phyloP scores from a whole-genome alignment of 2,113 vertebrate genomes.

The cattle (Bos taurus) region ARS-UCD2.0 NC_037332.1:26600001-26600500 shows the following conservation, averaged over 20 bases:
- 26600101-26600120: background rate
- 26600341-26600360: background rate
- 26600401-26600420: background rate
- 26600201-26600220: background rate
- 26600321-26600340: background rate
- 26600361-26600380: background rate
- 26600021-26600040: background rate
- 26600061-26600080: background rate
- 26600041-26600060: background rate
- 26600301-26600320: background rate
- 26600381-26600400: background rate
- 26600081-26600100: background rate
- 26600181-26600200: background rate
- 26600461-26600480: background rate
- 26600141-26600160: constrained; percentile 11
- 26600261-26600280: background rate
- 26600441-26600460: background rate
- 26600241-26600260: background rate
- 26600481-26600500: background rate
- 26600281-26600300: background rate
- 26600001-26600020: background rate
- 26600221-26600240: background rate
- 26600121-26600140: constrained; percentile 47
- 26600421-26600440: background rate
- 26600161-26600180: background rate